phyloP scores from a whole-genome alignment of 2,797 vertebrate genomes.

The Threskiornis aethiopicus region DNA sequence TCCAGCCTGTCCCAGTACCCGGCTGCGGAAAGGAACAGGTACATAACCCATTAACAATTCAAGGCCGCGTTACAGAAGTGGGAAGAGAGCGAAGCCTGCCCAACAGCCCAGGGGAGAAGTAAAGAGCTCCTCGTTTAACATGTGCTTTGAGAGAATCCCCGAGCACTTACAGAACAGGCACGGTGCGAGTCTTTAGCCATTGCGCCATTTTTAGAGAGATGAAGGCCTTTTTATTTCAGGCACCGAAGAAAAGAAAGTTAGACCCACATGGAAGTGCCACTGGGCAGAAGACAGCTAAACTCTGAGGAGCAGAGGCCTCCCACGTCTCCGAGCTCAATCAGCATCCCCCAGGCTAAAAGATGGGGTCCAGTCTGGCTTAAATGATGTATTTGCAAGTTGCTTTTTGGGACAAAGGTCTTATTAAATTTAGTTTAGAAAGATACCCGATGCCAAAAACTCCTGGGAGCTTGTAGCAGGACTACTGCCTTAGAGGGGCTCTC shows the following conservation, averaged over 20 bases:
- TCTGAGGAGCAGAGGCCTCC: neutral
- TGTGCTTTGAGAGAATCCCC: neutral
- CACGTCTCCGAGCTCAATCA: neutral
- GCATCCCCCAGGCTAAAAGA: neutral
- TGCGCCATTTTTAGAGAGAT: neutral
- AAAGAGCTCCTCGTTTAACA: neutral
- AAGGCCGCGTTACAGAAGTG: neutral
- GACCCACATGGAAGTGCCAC: too few relatives aligned
- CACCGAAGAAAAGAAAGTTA: neutral
- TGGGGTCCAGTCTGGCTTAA: neutral
- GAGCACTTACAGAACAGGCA: fast-evolving
- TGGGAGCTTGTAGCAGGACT: neutral
- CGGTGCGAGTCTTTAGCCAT: fast-evolving
- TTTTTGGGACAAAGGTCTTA: neutral
- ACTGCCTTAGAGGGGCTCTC: neutral
- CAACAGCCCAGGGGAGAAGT: neutral
- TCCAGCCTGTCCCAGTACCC: neutral
- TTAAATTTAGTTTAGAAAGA: neutral
- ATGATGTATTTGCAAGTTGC: neutral
- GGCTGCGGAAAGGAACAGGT: neutral
- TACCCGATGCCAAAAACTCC: neutral
- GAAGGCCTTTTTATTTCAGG: neutral
- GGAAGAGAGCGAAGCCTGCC: neutral
- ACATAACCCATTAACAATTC: fast-evolving
- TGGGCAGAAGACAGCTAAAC: neutral